Base-by-base conservation (phyloP, 1,140 invertebrate genomes). In the Formica exsecta region DNA sequence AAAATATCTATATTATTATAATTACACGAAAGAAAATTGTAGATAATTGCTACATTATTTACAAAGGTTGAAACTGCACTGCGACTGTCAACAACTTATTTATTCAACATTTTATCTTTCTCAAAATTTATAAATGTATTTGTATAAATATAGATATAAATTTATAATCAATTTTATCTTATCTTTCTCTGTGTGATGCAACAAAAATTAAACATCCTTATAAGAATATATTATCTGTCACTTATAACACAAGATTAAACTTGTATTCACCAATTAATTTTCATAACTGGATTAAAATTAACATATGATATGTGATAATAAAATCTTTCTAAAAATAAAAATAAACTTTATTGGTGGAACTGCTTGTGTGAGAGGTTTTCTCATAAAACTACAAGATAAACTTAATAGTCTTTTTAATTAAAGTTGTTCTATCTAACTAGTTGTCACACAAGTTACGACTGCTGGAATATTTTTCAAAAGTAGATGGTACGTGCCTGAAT, bases 401-500 rank as follows among this genome's bases (percentile, higher is more conserved):
- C 36, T 57, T n/a, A 80, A 80, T 13, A n/a, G 13, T 41, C 25
- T 44, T 81, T 81, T 81, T 59, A 71, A 71, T 81, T 71, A 73
- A 81, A 81, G 1, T 66, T 36, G 25, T 22, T 54, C 44, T 41
- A 11, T n/a, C 48, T 79, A 68, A 44, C 9, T 0, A 68, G 29
- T 41, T 44, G 29, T 38, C 51, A 13, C 4, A 3, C 41, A 71
- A 59, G 25, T 73, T 73, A 38, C 38, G 19, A 38, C 11, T 13
- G 11, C 61, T 59, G 38, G 25, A 11, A 81, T 81, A 73, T 61
- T 81, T 70, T 73, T 8, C 38, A 81, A 22, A 81, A 81, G 11
- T 71, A 38, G 11, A 81, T 61, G 77, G 66, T 87, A 87, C 77
- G 68, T 65, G 87, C 51, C 64, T 90, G 89, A 88, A 88, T 89